Percentiles rank a stretch among this genome's conserved stretches.
phyloP scores from a whole-genome alignment of 2,797 vertebrate species.

The Sparus aurata region DNA sequence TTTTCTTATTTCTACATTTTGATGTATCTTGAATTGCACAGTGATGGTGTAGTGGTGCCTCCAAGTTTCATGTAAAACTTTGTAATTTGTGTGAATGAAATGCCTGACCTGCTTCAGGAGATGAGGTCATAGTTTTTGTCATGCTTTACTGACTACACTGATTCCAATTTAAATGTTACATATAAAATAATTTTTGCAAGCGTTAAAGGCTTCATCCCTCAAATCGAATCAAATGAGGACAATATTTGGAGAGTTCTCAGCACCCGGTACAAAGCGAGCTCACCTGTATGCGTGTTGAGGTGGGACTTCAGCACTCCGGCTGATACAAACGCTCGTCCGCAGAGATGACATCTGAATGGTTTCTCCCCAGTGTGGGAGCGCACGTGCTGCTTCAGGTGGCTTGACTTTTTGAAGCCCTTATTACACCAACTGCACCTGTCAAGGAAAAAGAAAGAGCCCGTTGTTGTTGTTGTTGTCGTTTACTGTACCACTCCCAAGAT shows the following conservation, averaged over 20 bases:
- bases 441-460: neutral
- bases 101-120: neutral
- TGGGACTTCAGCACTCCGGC: slow-evolving; percentile 98
- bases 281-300: slow-evolving; percentile 97
- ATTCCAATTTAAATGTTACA: neutral
- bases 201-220: neutral
- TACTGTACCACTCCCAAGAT: neutral
- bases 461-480: neutral
- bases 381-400: slow-evolving; percentile 97
- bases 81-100: neutral
- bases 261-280: slow-evolving; percentile 9
- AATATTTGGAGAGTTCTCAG: neutral
- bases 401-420: slow-evolving; percentile 98
- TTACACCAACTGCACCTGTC: slow-evolving; percentile 92
- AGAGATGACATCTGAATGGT: slow-evolving; percentile 94
- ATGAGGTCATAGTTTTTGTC: neutral
- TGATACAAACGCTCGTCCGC: slow-evolving; percentile 96
- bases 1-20: neutral
- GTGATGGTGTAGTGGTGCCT: neutral
- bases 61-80: neutral
- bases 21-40: neutral
- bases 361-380: slow-evolving; percentile 98
- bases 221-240: slow-evolving; percentile 3
- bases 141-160: neutral
- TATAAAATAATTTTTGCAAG: neutral